Conservation (phyloP, 2,113 vertebrate genomes). For the Ahaetulla prasina region DNA sequence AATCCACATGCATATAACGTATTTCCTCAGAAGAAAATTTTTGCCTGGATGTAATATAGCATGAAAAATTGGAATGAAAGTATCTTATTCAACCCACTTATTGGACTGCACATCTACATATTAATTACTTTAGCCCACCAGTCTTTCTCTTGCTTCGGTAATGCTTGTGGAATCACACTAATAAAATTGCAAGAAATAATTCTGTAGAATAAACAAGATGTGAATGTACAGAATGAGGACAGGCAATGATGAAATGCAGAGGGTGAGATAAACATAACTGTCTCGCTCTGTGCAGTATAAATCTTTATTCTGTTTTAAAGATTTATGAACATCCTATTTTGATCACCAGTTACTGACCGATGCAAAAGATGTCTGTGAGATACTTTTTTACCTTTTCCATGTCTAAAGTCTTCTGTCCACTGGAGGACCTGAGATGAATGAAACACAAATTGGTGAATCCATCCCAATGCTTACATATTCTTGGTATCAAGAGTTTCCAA, state of each 20-base stretch:
- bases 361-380: slow-evolving; percentile 16
- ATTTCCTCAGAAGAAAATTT: neutral
- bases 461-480: neutral
- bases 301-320: slow-evolving; percentile 50
- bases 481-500: neutral
- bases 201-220: neutral
- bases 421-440: neutral
- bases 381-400: neutral
- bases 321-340: slow-evolving; percentile 50
- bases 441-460: neutral
- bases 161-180: fast-evolving
- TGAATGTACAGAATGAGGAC: neutral
- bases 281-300: slow-evolving; percentile 30
- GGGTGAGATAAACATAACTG: neutral
- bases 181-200: neutral
- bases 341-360: slow-evolving; percentile 54
- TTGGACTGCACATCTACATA: neutral
- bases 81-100: too few species aligned
- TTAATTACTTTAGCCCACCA: neutral
- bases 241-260: neutral
- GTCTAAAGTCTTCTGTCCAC: neutral
- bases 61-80: neutral
- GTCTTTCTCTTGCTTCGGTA: neutral
- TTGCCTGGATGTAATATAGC: neutral
- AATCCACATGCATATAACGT: neutral